A percentile compares a stretch with the other conserved stretches of the same genome.
Evolutionary conservation across 2,888 invertebrate genomes (phyloP).

Genomic region (Adelphocoris suturalis): DNA sequence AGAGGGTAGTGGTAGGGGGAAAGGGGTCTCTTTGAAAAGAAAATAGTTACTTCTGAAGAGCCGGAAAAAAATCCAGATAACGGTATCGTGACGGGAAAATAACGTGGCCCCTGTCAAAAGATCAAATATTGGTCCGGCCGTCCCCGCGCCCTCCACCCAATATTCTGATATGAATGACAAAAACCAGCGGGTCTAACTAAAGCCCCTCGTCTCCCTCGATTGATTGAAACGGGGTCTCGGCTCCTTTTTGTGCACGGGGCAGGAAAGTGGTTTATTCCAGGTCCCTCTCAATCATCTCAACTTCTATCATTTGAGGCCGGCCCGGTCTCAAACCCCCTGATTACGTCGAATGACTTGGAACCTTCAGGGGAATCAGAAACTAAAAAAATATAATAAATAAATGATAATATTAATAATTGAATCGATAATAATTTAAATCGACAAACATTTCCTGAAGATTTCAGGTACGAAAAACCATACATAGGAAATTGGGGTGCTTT

Average conservation of each 20-base stretch:
- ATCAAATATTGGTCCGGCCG: not conserved
- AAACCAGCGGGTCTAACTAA: not conserved
- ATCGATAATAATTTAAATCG: too few species aligned
- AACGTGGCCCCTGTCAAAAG: constrained; percentile 11
- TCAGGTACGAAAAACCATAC: too few species aligned
- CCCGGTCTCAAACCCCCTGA: too few species aligned
- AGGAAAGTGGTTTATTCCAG: not conserved
- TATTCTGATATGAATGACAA: constrained; percentile 4
- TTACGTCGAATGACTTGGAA: too few species aligned
- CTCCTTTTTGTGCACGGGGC: not conserved
- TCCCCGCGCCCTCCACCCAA: too few species aligned
- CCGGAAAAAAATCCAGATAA: not conserved
- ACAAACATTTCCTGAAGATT: too few species aligned
- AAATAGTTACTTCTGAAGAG: not conserved
- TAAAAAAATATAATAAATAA: too few species aligned
- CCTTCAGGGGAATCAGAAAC: too few species aligned
- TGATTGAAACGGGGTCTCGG: not conserved
- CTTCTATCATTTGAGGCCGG: not conserved
- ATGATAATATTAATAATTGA: too few species aligned
- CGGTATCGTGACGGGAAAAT: not conserved
- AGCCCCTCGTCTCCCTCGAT: not conserved
- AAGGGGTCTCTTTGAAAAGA: not conserved
- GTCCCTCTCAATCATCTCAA: not conserved
- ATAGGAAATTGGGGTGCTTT: too few species aligned
- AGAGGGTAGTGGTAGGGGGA: too few species aligned